These are phyloP conservation scores for Troides helena DNA, from an alignment of 2,888 invertebrate genomes.

Conservation along the genomic window DNA sequence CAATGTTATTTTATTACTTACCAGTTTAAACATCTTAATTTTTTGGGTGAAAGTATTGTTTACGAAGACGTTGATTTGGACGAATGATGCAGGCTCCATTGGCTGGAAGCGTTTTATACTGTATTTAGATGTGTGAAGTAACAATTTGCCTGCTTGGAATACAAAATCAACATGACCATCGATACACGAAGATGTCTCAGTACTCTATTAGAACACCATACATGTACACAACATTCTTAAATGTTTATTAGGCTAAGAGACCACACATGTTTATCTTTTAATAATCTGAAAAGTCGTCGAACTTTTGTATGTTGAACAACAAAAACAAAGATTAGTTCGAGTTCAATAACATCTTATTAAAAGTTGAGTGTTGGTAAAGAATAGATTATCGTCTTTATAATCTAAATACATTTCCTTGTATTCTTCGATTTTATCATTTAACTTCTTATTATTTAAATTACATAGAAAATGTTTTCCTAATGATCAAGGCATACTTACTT, in stretches of 20 bases:
- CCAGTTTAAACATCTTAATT: conserved; percentile 62
- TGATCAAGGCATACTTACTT: too few species aligned
- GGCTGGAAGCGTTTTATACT: conserved; percentile 13
- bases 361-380: conserved; percentile 1
- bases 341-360: conserved; percentile 19
- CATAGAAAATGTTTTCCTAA: too few species aligned
- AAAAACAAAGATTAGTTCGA: conserved; percentile 14
- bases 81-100: conserved; percentile 14
- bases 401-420: not conserved
- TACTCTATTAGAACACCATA: not conserved
- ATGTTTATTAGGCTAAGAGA: not conserved
- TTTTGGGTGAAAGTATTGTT: not conserved
- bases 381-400: conserved; percentile 5
- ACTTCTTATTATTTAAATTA: not conserved
- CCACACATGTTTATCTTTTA: conserved; percentile 7
- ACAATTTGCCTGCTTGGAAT: conserved; percentile 1
- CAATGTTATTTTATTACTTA: conserved; percentile 34
- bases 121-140: not conserved
- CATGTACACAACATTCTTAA: not conserved
- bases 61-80: not conserved
- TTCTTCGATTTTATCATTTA: not conserved
- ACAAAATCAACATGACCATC: not conserved
- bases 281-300: conserved; percentile 11
- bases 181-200: not conserved
- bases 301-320: conserved; percentile 9